Evolutionary conservation across 2,797 vertebrate genomes (phyloP).

Genomic region (Hapalemur alaotrensis): DNA sequence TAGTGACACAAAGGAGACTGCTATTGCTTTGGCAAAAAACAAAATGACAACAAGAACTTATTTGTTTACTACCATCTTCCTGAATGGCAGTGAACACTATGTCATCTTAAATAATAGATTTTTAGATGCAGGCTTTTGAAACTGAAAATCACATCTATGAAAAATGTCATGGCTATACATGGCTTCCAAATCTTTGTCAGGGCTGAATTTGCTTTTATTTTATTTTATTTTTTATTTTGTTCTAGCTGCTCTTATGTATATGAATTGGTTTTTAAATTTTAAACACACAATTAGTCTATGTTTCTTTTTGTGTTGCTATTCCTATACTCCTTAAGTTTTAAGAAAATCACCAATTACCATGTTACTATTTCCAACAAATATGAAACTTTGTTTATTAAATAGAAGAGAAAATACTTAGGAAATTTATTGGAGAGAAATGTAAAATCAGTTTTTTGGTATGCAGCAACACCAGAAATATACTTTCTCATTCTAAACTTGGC

Average conservation of each 20-base stretch:
- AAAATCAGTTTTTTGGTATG: background rate
- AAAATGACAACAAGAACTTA: conserved; percentile 82
- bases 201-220: conserved; percentile 51
- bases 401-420: background rate
- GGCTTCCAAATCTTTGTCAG: conserved; percentile 56
- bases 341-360: conserved; percentile 43
- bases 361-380: conserved; percentile 49
- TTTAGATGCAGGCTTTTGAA: conserved; percentile 74
- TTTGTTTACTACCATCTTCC: conserved; percentile 82
- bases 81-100: conserved; percentile 69
- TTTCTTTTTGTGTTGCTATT: conserved; percentile 11
- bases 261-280: conserved; percentile 40
- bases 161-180: conserved; percentile 51
- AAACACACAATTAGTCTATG: background rate
- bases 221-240: background rate
- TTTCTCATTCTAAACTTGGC: background rate
- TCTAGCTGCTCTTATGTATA: background rate
- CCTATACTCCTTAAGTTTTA: conserved; percentile 44
- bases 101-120: conserved; percentile 80
- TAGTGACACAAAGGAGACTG: conserved; percentile 81
- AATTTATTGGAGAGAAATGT: background rate
- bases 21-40: conserved; percentile 76
- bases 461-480: background rate
- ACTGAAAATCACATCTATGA: conserved; percentile 63
- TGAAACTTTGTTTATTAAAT: background rate